These are phyloP conservation scores for Halocynthia aurantium DNA, from an alignment of 23 tunicate genomes.

Conservation along the genomic window DNA sequence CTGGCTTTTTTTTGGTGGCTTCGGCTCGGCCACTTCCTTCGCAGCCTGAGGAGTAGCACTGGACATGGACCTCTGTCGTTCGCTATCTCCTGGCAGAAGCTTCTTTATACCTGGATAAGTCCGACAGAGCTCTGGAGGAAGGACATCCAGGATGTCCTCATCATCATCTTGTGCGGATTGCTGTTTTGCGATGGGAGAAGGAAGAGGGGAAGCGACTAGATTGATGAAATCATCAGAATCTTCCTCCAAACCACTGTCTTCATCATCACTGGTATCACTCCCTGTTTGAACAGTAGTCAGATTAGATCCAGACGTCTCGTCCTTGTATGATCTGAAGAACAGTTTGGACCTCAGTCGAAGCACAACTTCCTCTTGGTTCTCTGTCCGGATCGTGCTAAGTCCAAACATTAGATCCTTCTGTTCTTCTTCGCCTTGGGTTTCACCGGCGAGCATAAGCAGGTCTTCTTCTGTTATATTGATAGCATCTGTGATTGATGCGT, in stretches of 20 bases:
- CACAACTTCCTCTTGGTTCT: constrained; percentile 56
- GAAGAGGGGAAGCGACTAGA: not conserved
- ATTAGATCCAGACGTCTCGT: not conserved
- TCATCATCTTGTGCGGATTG: constrained; percentile 9
- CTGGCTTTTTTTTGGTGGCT: constrained; percentile 46
- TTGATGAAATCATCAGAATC: not conserved
- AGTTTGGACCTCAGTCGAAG: constrained; percentile 39
- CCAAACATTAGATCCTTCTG: constrained; percentile 52
- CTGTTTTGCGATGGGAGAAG: not conserved
- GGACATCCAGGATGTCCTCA: constrained; percentile 18
- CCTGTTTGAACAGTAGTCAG: constrained; percentile 15
- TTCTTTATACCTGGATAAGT: constrained; percentile 39
- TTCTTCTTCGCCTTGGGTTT: constrained; percentile 69
- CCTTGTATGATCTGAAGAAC: not conserved
- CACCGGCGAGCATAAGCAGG: constrained; percentile 56
- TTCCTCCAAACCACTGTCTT: not conserved
- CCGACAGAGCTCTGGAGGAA: constrained; percentile 51
- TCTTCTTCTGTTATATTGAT: constrained; percentile 61
- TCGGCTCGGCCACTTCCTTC: not conserved
- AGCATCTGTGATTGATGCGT: constrained; percentile 32
- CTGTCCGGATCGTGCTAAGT: constrained; percentile 38
- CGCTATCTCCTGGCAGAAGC: not conserved
- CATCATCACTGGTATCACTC: constrained; percentile 21
- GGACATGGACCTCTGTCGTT: not conserved
- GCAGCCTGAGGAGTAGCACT: not conserved